These are phyloP conservation scores for Danionella cerebrum DNA, from an alignment of 2,113 vertebrate species.

Conservation along the genomic window DNA sequence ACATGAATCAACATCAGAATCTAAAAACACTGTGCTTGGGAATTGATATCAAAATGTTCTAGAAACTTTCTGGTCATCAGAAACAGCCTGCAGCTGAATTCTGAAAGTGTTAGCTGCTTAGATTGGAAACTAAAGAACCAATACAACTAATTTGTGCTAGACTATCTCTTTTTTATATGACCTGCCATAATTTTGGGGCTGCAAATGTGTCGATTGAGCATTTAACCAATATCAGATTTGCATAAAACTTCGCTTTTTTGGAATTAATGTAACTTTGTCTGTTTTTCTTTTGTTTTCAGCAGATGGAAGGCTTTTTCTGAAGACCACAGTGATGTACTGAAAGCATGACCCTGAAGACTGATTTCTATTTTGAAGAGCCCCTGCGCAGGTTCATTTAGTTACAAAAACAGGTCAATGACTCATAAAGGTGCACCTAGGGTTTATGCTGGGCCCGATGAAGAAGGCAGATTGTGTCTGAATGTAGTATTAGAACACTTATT, in stretches of 20 bases:
- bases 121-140: too few relatives aligned
- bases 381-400: slow-evolving; percentile 48
- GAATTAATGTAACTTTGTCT: background rate
- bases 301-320: slow-evolving; percentile 99
- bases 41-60: too few relatives aligned
- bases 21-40: too few relatives aligned
- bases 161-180: too few relatives aligned
- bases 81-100: too few relatives aligned
- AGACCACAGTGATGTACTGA: slow-evolving; percentile 99
- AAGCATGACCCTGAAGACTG: slow-evolving; percentile 56
- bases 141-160: too few relatives aligned
- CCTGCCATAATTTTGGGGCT: too few relatives aligned
- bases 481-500: slow-evolving; percentile 60
- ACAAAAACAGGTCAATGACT: slow-evolving; percentile 50
- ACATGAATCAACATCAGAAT: background rate
- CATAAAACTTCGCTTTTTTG: too few relatives aligned
- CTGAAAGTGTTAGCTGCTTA: too few relatives aligned
- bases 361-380: slow-evolving; percentile 52
- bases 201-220: background rate
- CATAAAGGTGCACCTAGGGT: slow-evolving; percentile 48
- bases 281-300: slow-evolving; percentile 55
- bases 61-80: too few relatives aligned
- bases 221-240: too few relatives aligned
- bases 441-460: slow-evolving; percentile 51
- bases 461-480: slow-evolving; percentile 72